Evolutionary conservation across 2,113 vertebrate genomes (phyloP).

Genomic region (Peromyscus polionotus): DNA sequence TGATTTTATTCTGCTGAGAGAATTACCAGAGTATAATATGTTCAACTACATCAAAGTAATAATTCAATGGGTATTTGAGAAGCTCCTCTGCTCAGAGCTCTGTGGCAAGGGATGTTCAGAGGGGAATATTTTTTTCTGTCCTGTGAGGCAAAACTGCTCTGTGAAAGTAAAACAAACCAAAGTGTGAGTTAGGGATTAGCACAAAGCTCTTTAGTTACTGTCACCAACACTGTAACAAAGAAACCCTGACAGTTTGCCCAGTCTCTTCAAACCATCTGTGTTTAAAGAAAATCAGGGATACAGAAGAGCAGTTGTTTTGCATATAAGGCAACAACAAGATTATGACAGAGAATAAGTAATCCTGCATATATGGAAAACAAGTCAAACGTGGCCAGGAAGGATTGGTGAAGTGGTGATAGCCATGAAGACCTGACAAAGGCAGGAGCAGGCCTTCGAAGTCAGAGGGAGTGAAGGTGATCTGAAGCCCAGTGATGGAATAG

Average conservation of each 20-base stretch:
- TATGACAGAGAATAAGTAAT: background rate
- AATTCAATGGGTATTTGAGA: background rate
- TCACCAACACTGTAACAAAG: background rate
- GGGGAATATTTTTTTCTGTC: background rate
- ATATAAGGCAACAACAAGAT: background rate
- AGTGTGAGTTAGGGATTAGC: background rate
- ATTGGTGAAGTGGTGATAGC: too few species aligned
- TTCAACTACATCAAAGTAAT: background rate
- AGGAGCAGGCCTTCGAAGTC: background rate
- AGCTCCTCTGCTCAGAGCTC: background rate
- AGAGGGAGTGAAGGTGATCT: background rate
- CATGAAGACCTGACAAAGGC: accelerated
- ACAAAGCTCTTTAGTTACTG: background rate
- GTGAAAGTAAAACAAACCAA: background rate
- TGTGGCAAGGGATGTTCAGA: too few species aligned
- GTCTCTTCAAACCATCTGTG: background rate
- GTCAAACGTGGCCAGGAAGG: background rate
- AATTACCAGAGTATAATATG: background rate
- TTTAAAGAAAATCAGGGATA: background rate
- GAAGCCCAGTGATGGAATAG: background rate
- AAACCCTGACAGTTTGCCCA: background rate
- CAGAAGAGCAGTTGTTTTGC: background rate
- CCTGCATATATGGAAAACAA: background rate
- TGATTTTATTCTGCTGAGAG: background rate
- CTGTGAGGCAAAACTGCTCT: background rate